Percentiles rank a stretch among this genome's conserved stretches.
Conservation (phyloP, 1,140 invertebrate species). For the Trichonephila clavata region DNA sequence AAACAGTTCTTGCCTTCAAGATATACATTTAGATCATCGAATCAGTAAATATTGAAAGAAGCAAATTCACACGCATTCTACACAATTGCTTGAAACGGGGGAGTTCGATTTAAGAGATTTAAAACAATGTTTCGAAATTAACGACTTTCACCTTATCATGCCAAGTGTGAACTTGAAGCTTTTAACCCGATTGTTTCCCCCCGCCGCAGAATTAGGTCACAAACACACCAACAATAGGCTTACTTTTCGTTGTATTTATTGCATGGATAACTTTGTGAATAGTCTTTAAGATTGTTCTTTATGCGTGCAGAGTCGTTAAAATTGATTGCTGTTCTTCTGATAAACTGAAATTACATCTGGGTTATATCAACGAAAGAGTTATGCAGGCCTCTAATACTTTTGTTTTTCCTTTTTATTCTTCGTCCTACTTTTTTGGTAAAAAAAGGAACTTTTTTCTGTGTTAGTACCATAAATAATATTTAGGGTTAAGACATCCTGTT, state of each 20-base stretch:
- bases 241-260: conserved; percentile 22
- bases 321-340: background rate
- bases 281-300: background rate
- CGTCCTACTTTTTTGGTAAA: background rate
- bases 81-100: background rate
- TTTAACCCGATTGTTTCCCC: background rate
- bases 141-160: background rate
- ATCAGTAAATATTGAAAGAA: background rate
- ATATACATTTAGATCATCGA: no score
- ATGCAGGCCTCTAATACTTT: background rate
- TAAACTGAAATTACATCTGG: background rate
- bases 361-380: background rate
- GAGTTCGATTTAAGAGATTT: background rate
- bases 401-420: background rate
- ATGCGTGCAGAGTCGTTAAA: background rate
- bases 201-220: background rate
- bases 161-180: background rate
- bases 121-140: conserved; percentile 12
- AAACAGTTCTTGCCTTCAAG: no score
- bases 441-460: background rate
- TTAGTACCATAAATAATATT: conserved; percentile 18
- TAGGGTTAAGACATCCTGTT: background rate
- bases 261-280: background rate
- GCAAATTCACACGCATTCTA: background rate
- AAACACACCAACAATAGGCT: background rate